Base-by-base conservation (phyloP, 35 echinoderm and acorn worm species). In the Heliocidaris erythrogramma region DNA sequence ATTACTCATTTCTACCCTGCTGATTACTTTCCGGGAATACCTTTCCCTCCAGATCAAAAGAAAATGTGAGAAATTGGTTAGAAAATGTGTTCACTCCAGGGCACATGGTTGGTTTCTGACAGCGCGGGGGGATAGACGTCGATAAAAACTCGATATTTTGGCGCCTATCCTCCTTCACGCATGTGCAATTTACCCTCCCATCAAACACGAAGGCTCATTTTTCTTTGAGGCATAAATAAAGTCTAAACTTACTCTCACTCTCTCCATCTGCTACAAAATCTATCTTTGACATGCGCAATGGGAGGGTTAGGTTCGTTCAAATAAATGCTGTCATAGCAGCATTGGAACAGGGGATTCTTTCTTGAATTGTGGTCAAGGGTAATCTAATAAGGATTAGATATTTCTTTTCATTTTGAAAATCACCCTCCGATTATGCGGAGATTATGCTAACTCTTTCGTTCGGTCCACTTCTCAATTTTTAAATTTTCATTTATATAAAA, bases 21-120 rank as follows among this genome's bases (percentile, higher is more conserved):
- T 92, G 49, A 92, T 92, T 92, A 48, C 91, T 49, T 92, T 92
- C 48, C 30, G 87, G 87, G 87, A 89, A 89, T 47, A 89, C 31
- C 47, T 48, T 89, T 89, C 87, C 87, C 17, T 78, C 65, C 27
- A 78, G 87, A 89, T 47, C 31, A 24, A 89, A 89, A 47, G 87
- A 89, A 89, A 17, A 89, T 48, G 47, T 32, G 47, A 89, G 87
- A 89, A 89, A 89, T 27, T 32, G 87, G 87, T 89, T 89, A 89
- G 47, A 48, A 89, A 89, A 89, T 89, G 87, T 89, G 87, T 48
- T 89, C 87, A 89, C 87, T 47, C 31, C 87, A 42, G 87, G 65
- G 32, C 32, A 89, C 87, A 89, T 89, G 32, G 47, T 89, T 86
- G 13, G 12, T 86, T 30, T 32, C 85, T 78, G 65, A 78, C 65